phyloP scores from a whole-genome alignment of 2,797 vertebrate species.

The Pangasius mekongensis region DNA sequence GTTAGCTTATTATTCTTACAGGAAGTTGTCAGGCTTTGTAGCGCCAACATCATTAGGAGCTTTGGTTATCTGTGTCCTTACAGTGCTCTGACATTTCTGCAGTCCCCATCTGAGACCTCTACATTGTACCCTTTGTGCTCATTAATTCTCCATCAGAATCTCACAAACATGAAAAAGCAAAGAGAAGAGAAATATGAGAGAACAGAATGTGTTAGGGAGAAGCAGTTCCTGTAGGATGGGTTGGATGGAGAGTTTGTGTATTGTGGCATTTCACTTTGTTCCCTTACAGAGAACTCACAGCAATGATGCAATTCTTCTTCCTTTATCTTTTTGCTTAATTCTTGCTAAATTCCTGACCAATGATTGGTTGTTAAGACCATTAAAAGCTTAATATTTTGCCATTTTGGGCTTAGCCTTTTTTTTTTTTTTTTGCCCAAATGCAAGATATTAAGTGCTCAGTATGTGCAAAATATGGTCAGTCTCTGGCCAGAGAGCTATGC shows the following conservation, averaged over 20 bases:
- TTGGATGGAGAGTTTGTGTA: background rate
- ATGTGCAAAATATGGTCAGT: background rate
- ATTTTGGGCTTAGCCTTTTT: too few species aligned
- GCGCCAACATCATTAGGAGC: slow-evolving; percentile 69
- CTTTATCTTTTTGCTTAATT: too few species aligned
- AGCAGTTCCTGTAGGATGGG: slow-evolving; percentile 3
- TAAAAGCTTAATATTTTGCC: too few species aligned
- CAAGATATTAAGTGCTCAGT: background rate
- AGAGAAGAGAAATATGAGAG: background rate
- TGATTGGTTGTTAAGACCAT: too few species aligned
- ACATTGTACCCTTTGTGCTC: slow-evolving; percentile 53
- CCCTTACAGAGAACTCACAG: background rate
- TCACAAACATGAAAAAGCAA: slow-evolving; percentile 12
- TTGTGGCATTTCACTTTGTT: background rate
- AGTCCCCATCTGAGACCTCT: slow-evolving; percentile 49
- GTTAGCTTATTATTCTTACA: slow-evolving; percentile 67
- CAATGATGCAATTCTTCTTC: background rate
- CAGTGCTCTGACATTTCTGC: slow-evolving; percentile 70
- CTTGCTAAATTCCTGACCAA: too few species aligned
- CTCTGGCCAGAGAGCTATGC: background rate
- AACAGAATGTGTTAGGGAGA: slow-evolving; percentile 5
- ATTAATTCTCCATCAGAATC: slow-evolving; percentile 60
- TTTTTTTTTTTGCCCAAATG: background rate
- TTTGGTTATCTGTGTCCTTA: slow-evolving; percentile 70
- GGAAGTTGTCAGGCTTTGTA: slow-evolving; percentile 73